A percentile compares a stretch with the other conserved stretches of the same genome.
Evolutionary conservation across 2,797 vertebrate genomes (phyloP).

Genomic region (Gastrophryne carolinensis): DNA sequence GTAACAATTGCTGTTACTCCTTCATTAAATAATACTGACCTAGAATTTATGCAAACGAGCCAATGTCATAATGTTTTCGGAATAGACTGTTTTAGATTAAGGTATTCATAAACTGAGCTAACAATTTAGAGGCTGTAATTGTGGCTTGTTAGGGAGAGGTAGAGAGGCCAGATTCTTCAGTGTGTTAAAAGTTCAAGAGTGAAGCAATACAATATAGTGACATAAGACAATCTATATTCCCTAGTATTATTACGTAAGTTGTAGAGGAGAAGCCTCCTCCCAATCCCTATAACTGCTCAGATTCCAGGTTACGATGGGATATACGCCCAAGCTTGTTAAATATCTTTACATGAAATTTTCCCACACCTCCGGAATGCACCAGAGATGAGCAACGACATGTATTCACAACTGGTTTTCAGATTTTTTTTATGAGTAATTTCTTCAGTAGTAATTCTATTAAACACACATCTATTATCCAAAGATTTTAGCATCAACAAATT

Average conservation of each 20-base stretch:
- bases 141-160: conserved; percentile 25
- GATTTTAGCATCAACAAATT: too few relatives aligned
- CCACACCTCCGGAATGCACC: conserved; percentile 41
- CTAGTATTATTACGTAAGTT: conserved; percentile 37
- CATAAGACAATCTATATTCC: conserved; percentile 21
- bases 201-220: conserved; percentile 29
- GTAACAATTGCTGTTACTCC: not conserved
- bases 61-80: not conserved
- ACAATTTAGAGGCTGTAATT: conserved; percentile 40
- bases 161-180: conserved; percentile 2
- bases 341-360: conserved; percentile 23
- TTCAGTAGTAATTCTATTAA: too few relatives aligned
- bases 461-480: too few relatives aligned
- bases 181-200: not conserved
- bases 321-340: conserved; percentile 50
- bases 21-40: not conserved
- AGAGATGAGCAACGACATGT: conserved; percentile 18
- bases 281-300: conserved; percentile 21
- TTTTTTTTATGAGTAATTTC: not conserved
- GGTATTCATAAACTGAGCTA: not conserved
- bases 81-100: not conserved
- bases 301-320: conserved; percentile 29
- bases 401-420: not conserved
- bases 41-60: not conserved
- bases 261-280: conserved; percentile 16